Base-by-base conservation (phyloP, 2,797 vertebrate species). In the Myioborus melanocephalus region DNA sequence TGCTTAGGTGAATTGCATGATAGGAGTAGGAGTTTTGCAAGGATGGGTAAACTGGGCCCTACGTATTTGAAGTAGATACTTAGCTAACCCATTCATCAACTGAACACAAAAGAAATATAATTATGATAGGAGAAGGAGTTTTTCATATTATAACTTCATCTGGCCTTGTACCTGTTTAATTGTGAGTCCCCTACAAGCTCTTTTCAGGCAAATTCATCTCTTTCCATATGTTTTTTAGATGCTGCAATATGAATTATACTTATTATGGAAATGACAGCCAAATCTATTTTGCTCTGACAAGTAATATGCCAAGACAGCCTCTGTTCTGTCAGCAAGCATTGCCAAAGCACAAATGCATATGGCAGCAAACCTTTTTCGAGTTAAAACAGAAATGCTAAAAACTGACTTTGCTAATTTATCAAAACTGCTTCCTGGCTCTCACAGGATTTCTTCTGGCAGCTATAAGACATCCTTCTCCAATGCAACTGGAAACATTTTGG, bases 371-470 rank as follows among this genome's bases (percentile, higher is more conserved):
- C 76, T 65, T 89, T 82, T 93, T 72, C 93, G 92, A 94, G 91
- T 94, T 93, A 86, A 95, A 97, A 91, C 86, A 89, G 79, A 94
- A 97, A 94, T 50, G 72, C 83, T 94, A 72, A 93, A 94, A 91
- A 89, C 70, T 93, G 95, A 96, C 95, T 96, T 93, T 63, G 64
- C 94, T 97, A 97, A 96, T 97, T 96, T 96, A 92, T 97, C 95
- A 97, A 89, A 96, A 96, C 83, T 94, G 93, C 63, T 87, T 97
- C 65, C 70, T 90, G 86, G 84, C 78, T 96, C 91, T 93, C 93
- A 60, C 1, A 28, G 89, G 93, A 87, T 87, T 93, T 94, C 80
- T 94, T 76, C 80, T 94, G 89, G 91, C 55, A 0, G 65, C 77
- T 75, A 5, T 22, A 65, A 77, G 83, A 90, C 56, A 64, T 81